Conservation (phyloP, 2,888 invertebrate species). For the Callyntrura sp. region DNA sequence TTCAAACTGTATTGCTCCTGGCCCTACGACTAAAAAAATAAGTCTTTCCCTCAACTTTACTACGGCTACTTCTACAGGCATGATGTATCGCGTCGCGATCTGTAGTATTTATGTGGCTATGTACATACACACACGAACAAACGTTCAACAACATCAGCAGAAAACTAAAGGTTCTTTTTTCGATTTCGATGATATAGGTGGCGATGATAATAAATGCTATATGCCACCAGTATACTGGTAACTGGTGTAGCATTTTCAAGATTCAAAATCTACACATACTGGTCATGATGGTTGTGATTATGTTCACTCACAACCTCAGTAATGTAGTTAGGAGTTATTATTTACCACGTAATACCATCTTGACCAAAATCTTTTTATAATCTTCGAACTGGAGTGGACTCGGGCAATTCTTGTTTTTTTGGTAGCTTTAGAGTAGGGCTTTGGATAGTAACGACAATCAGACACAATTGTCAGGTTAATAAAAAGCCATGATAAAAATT, state of each 20-base stretch:
- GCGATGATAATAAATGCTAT: too few relatives aligned
- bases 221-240: background rate
- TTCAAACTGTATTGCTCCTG: constrained; percentile 57
- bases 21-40: constrained; percentile 46
- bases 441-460: background rate
- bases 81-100: background rate
- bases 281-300: constrained; percentile 1
- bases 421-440: background rate
- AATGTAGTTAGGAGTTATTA: constrained; percentile 15
- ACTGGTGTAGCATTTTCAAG: background rate
- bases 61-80: constrained; percentile 8
- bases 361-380: background rate
- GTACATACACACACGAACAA: too few relatives aligned
- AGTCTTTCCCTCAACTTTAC: constrained; percentile 44
- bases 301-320: background rate
- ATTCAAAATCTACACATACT: background rate
- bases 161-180: background rate
- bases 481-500: constrained; percentile 15
- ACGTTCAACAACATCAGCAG: background rate
- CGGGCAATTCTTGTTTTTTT: constrained; percentile 57
- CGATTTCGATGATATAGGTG: constrained; percentile 32
- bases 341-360: constrained; percentile 5
- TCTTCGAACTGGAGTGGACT: constrained; percentile 41
- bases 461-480: constrained; percentile 9
- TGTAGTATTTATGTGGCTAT: background rate